phyloP scores from a whole-genome alignment of 2,797 vertebrate genomes.

The Artibeus jamaicensis region DNA sequence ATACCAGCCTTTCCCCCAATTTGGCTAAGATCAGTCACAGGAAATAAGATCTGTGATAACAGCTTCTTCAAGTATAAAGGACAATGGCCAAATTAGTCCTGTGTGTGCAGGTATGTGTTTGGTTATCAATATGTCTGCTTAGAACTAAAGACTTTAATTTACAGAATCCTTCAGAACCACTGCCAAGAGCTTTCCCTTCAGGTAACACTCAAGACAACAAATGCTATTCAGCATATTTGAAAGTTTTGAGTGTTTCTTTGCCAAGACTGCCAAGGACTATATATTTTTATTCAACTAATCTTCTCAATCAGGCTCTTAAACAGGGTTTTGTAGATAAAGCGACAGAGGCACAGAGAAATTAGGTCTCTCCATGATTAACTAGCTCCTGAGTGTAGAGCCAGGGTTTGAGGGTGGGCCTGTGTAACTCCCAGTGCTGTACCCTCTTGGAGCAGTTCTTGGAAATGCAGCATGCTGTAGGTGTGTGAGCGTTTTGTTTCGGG shows the following conservation, averaged over 20 bases:
- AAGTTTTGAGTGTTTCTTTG: background rate
- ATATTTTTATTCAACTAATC: background rate
- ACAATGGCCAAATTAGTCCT: background rate
- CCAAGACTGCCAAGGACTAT: background rate
- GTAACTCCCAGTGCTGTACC: background rate
- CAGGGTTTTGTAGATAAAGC: background rate
- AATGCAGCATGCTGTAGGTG: background rate
- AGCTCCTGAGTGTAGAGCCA: background rate
- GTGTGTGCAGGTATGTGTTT: background rate
- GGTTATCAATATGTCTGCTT: background rate
- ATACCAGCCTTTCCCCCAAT: background rate
- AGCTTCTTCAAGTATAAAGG: background rate
- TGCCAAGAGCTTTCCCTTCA: background rate
- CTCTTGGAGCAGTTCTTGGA: background rate
- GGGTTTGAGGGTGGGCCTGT: background rate
- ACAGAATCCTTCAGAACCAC: background rate
- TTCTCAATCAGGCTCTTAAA: background rate
- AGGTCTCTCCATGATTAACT: background rate
- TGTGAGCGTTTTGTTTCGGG: background rate
- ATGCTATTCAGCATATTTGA: background rate
- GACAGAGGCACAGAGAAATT: background rate
- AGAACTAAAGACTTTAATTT: background rate
- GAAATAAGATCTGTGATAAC: background rate
- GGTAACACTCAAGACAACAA: background rate
- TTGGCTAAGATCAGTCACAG: conserved; percentile 16